These are phyloP conservation scores for Alca torda DNA, from an alignment of 2,797 vertebrate species.

Conservation along the genomic window DNA sequence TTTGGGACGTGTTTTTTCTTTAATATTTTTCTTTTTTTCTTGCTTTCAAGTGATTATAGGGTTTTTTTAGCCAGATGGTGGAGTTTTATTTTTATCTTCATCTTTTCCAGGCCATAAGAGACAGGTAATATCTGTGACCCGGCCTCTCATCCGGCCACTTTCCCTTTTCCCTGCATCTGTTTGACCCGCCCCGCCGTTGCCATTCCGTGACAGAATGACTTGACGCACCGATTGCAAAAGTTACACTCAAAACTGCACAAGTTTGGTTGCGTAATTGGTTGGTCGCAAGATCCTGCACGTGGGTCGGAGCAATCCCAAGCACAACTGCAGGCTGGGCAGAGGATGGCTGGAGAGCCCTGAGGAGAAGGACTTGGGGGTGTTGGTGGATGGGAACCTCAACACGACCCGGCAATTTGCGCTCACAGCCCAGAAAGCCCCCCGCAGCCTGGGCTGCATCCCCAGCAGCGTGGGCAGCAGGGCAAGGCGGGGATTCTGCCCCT, in stretches of 20 bases:
- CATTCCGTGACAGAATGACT: not conserved
- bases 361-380: not conserved
- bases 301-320: not conserved
- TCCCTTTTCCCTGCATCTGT: not conserved
- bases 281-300: not conserved
- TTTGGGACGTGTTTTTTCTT: not conserved
- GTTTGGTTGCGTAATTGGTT: no score
- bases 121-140: not conserved
- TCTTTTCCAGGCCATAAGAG: not conserved
- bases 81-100: not conserved
- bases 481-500: not conserved
- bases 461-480: not conserved
- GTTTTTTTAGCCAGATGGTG: no score
- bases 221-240: not conserved
- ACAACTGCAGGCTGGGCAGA: not conserved
- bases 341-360: not conserved
- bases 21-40: rapidly evolving
- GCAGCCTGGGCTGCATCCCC: not conserved
- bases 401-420: not conserved
- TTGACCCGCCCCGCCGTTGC: not conserved
- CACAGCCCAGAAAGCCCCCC: not conserved
- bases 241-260: not conserved
- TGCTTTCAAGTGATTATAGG: not conserved
- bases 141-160: not conserved
- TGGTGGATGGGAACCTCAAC: not conserved